Evolutionary conservation across 2,797 vertebrate genomes (phyloP).

Genomic region (Sebastes dallii): DNA sequence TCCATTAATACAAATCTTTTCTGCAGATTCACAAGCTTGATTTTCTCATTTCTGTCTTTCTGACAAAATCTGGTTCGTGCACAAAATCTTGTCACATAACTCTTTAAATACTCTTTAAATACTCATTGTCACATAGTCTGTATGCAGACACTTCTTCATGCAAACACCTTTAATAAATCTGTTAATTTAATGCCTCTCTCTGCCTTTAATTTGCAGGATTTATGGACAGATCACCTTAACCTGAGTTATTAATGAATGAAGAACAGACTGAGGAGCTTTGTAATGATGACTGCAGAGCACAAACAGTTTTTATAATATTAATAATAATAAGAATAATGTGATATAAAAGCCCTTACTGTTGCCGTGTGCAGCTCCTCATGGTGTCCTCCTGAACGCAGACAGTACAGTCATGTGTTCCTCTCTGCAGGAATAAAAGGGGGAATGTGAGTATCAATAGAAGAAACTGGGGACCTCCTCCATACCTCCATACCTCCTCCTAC

Average conservation of each 20-base stretch:
- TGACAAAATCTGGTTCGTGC: not conserved
- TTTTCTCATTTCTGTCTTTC: too few species aligned
- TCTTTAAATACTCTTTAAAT: not conserved
- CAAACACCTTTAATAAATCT: not conserved
- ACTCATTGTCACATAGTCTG: not conserved
- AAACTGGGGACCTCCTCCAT: constrained; percentile 12
- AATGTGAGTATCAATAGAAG: constrained; percentile 57
- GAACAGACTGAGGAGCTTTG: too few species aligned
- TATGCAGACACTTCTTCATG: not conserved
- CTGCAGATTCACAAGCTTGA: accelerated
- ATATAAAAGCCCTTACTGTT: constrained; percentile 13
- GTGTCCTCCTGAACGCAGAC: too few species aligned
- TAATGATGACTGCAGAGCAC: not conserved
- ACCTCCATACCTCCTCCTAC: constrained; percentile 47
- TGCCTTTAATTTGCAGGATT: not conserved
- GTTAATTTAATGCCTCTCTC: too few species aligned
- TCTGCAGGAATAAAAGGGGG: constrained; percentile 42
- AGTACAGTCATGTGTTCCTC: too few species aligned
- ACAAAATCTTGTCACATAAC: not conserved
- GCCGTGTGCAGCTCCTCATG: not conserved
- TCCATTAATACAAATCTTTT: too few species aligned
- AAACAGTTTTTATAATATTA: too few species aligned
- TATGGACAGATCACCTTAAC: too few species aligned
- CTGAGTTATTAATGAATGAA: too few species aligned
- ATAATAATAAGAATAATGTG: too few species aligned